phyloP scores from a whole-genome alignment of 1,140 invertebrate genomes.

The Helicoverpa zea region DNA sequence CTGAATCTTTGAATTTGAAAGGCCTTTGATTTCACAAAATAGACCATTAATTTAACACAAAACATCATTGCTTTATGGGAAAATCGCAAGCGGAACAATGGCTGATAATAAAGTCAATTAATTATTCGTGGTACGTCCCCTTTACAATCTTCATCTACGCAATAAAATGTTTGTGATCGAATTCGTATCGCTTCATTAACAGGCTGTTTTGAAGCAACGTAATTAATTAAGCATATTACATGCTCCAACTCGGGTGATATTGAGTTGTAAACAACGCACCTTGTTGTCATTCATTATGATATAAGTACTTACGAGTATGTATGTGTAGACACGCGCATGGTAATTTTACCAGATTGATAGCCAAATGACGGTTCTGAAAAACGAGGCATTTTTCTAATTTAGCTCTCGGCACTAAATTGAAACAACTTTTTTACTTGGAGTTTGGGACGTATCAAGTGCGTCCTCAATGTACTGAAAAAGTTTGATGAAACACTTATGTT shows the following conservation, averaged over 20 bases:
- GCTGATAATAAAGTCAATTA: constrained; percentile 11
- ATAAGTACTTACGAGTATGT: too few relatives aligned
- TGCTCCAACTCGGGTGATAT: background rate
- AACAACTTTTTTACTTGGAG: background rate
- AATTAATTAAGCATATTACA: background rate
- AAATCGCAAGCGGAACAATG: constrained; percentile 1
- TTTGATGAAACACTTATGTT: too few relatives aligned
- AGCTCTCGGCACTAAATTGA: constrained; percentile 9
- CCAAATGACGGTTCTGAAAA: background rate
- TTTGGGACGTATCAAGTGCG: too few relatives aligned
- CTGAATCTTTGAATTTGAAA: background rate
- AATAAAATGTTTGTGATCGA: constrained; percentile 12
- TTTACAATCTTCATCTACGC: background rate
- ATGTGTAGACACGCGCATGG: too few relatives aligned
- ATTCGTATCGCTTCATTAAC: background rate
- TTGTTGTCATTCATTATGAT: too few relatives aligned
- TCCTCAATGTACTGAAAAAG: too few relatives aligned
- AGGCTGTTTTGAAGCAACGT: background rate
- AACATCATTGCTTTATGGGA: constrained; percentile 14
- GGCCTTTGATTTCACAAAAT: too few relatives aligned
- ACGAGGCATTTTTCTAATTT: constrained; percentile 26
- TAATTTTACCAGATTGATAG: background rate
- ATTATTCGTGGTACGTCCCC: background rate
- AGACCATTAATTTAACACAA: background rate
- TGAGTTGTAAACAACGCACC: background rate